A percentile compares a stretch with the other conserved stretches of the same genome.
Conservation (phyloP, 2,888 invertebrate genomes). For the Syritta pipiens region DNA sequence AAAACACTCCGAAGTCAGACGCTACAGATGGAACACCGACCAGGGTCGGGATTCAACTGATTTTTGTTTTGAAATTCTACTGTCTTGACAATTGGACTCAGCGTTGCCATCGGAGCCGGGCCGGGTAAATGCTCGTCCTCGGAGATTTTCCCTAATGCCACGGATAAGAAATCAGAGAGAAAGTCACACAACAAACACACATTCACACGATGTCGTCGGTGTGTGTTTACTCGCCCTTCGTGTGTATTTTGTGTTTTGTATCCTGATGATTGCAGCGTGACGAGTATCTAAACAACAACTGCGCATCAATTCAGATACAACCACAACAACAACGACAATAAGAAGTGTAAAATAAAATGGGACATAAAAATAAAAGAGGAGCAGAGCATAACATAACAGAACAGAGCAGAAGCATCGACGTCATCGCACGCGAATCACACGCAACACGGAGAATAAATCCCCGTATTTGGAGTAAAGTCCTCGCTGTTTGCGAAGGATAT, state of each 20-base stretch:
- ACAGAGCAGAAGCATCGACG: no score
- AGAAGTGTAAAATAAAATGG: slow-evolving; percentile 24
- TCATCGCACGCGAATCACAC: slow-evolving; percentile 46
- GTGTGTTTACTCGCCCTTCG: neutral
- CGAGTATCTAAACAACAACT: slow-evolving; percentile 59
- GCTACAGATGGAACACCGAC: slow-evolving; percentile 19
- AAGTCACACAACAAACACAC: slow-evolving; percentile 34
- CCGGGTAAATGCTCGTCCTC: slow-evolving; percentile 14
- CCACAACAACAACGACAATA: slow-evolving; percentile 8
- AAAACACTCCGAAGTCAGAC: neutral
- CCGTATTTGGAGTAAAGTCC: slow-evolving; percentile 39
- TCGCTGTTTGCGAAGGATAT: slow-evolving; percentile 35
- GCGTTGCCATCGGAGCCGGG: neutral
- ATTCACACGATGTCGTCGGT: neutral
- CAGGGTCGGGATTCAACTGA: slow-evolving; percentile 56
- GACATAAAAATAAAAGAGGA: slow-evolving; percentile 15
- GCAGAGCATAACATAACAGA: no score
- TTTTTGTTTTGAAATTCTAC: slow-evolving; percentile 46
- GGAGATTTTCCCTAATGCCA: slow-evolving; percentile 46
- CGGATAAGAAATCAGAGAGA: slow-evolving; percentile 36
- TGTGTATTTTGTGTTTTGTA: neutral
- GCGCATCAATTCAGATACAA: slow-evolving; percentile 53
- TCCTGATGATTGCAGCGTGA: slow-evolving; percentile 47
- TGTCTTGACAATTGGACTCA: slow-evolving; percentile 31
- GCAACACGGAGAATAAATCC: slow-evolving; percentile 51